Percentiles rank a stretch among this genome's conserved stretches.
Conservation (phyloP, 2,113 vertebrate species). For the Callospermophilus lateralis region DNA sequence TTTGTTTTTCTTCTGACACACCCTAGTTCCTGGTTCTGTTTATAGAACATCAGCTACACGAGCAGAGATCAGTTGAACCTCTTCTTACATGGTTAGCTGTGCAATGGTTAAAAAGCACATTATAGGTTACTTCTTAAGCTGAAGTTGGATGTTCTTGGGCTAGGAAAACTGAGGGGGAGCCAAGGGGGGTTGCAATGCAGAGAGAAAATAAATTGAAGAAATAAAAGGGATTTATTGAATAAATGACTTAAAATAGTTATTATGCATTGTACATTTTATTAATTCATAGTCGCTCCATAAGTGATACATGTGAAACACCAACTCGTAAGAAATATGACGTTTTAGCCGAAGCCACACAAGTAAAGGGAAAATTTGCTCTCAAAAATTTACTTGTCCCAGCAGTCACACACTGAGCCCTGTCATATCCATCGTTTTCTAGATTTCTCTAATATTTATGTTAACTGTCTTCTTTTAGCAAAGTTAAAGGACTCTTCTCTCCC, state of each 20-base stretch:
- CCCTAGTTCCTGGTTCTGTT: not conserved
- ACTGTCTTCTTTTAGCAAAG: not conserved
- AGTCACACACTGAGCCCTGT: too few relatives aligned
- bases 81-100: not conserved
- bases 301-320: fast-evolving
- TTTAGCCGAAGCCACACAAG: not conserved
- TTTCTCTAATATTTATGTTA: not conserved
- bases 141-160: not conserved
- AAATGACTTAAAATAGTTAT: not conserved
- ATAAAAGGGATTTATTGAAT: not conserved
- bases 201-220: not conserved
- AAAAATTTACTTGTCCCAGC: not conserved
- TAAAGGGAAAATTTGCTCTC: too few relatives aligned
- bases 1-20: not conserved
- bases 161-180: not conserved
- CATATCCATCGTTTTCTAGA: fast-evolving
- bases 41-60: not conserved
- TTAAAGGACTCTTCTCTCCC: not conserved
- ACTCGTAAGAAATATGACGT: not conserved
- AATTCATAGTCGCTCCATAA: not conserved
- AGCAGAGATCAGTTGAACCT: not conserved
- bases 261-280: not conserved
- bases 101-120: not conserved
- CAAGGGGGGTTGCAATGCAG: fast-evolving
- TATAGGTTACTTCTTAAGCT: not conserved